Base-by-base conservation (phyloP, 2,113 vertebrate species). In the Neotoma lepida region DNA sequence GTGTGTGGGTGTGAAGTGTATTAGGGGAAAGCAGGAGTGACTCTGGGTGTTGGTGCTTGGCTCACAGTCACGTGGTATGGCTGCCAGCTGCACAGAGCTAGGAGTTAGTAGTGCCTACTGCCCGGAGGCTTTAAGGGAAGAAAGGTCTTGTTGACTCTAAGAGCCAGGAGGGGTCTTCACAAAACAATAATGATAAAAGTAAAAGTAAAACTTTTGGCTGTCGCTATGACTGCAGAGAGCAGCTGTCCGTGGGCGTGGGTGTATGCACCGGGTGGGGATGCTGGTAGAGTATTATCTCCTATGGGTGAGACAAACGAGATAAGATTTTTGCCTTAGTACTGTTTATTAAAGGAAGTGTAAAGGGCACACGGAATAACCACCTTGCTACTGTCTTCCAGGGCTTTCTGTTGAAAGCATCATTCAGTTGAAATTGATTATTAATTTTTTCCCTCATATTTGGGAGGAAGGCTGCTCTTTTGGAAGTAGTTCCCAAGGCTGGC, bases 21-120 rank as follows among this genome's bases (percentile, higher is more conserved):
- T 94, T 71, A 92, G 94, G 61, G 90, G 92, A 93, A 84, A 89
- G 81, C 30, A 15, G 68, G 80, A 81, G 71, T 46, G 89, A 74
- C 93, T 94, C 61, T 84, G 88, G 94, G 86, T 64, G 89, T 28
- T 68, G 87, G 93, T 35, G 91, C 49, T 90, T 12, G 20, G 91
- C 26, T 46, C 77, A 30, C 58, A n/a, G 88, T 96, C 97, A 96
- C 96, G 61, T 94, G 97, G 96, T 68, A 28, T 51, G 28, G n/a
- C 86, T 63, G 90, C 95, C 86, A 95, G 76, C 93, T 78, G 71
- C 86, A 58, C 33, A 1, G 54, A 54, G 76, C 78, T 63, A 1
- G 0, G 33, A 74, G 58, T 71, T 41, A 63, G 89, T 18, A 56
- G 89, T 12, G 77, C 39, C 86, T 13, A 68, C 41, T 20, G n/a